These are phyloP conservation scores for Drosophila multiciliata DNA, from an alignment of 2,888 invertebrate species.

Conservation along the genomic window DNA sequence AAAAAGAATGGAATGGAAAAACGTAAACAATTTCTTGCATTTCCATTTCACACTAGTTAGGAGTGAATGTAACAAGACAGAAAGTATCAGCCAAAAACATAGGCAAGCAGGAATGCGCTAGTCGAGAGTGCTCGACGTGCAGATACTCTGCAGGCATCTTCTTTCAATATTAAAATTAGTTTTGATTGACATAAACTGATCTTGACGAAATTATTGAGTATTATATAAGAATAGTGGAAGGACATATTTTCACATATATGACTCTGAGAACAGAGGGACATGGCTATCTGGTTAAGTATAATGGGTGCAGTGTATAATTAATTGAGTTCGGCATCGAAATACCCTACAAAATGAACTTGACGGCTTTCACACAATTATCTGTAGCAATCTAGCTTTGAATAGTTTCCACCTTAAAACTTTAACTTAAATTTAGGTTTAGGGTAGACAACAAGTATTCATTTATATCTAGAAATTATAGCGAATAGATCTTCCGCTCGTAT, in stretches of 20 bases:
- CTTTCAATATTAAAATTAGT: not conserved
- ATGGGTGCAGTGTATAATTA: not conserved
- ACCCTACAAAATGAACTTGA: not conserved
- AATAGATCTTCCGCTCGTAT: too few species aligned
- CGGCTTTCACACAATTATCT: too few species aligned
- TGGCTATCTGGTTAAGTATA: too few species aligned
- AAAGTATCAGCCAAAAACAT: conserved; percentile 8
- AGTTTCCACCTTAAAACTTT: too few species aligned
- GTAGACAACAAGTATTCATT: too few species aligned
- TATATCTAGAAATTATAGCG: too few species aligned
- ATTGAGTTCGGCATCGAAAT: not conserved
- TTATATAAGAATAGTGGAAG: too few species aligned
- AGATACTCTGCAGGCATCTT: not conserved
- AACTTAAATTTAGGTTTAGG: too few species aligned
- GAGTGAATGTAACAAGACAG: conserved; percentile 49
- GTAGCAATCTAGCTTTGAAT: too few species aligned
- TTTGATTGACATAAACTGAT: not conserved
- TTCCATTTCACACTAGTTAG: conserved; percentile 69
- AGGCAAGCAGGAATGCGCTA: not conserved
- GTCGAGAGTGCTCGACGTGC: not conserved
- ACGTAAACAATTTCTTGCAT: conserved; percentile 73
- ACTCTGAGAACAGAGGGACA: too few species aligned
- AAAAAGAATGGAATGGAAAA: conserved; percentile 3
- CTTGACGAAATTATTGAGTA: not conserved
- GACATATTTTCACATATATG: too few species aligned